A percentile compares a stretch with the other conserved stretches of the same genome.
Conservation (phyloP, 1,140 invertebrate genomes). For the Arion vulgaris region DNA sequence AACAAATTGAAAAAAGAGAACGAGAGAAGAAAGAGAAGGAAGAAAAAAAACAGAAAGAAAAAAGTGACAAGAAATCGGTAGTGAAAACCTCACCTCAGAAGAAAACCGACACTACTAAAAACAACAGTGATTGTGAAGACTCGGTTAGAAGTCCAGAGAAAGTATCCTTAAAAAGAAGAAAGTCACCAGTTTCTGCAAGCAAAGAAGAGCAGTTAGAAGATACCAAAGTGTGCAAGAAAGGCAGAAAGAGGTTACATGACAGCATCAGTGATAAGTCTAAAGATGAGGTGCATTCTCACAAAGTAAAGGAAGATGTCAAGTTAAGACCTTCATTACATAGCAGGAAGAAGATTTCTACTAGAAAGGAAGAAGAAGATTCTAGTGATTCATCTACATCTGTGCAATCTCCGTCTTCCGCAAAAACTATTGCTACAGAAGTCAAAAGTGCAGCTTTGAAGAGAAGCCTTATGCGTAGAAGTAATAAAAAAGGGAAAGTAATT, state of each 20-base stretch:
- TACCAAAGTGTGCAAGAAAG: background rate
- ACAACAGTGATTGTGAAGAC: background rate
- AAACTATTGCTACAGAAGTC: slow-evolving; percentile 4
- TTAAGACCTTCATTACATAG: background rate
- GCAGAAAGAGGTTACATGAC: background rate
- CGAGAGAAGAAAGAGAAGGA: slow-evolving; percentile 3
- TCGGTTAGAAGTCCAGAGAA: background rate
- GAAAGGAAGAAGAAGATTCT: slow-evolving; percentile 6
- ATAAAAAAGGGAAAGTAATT: slow-evolving; percentile 12
- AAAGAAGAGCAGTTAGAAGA: background rate
- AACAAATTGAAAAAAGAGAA: slow-evolving; percentile 27
- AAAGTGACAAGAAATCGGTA: background rate
- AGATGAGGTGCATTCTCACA: background rate
- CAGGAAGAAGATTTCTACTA: background rate
- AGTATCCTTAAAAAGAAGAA: background rate
- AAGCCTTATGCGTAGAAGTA: background rate
- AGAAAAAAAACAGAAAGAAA: slow-evolving; percentile 9
- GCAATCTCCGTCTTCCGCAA: background rate
- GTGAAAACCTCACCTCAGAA: background rate
- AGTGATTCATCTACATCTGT: background rate
- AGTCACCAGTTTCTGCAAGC: background rate
- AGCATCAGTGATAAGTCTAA: background rate
- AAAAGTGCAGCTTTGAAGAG: slow-evolving; percentile 9
- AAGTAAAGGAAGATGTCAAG: background rate
- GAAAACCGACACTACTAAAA: background rate